Percentiles rank a stretch among this genome's conserved stretches.
Evolutionary conservation across 30 jellyfish, hydroid and myxozoan genomes (phyloP).

Genomic region (Aurelia aurita): DNA sequence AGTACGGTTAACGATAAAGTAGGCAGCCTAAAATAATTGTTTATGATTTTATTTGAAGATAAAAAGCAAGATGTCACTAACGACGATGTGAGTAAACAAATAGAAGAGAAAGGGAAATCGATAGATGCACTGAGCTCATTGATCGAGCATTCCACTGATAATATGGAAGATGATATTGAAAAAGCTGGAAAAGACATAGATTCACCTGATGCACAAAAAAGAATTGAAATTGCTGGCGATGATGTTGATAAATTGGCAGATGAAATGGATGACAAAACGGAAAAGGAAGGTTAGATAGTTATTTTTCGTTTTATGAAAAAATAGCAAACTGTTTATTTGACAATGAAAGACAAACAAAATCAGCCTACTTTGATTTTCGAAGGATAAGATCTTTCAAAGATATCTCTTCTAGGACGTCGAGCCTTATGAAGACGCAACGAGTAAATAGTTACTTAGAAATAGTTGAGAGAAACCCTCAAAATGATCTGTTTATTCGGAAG

Average conservation of each 20-base stretch:
- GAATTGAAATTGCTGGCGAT: constrained; percentile 68
- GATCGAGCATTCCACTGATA: constrained; percentile 73
- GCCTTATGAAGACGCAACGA: no score
- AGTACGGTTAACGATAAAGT: background rate
- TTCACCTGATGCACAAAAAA: constrained; percentile 78
- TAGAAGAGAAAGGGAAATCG: constrained; percentile 75
- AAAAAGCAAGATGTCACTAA: constrained; percentile 9
- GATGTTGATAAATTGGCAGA: constrained; percentile 63
- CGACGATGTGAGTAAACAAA: constrained; percentile 52
- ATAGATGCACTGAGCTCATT: constrained; percentile 68
- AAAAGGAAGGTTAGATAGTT: constrained; percentile 57
- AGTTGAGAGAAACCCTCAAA: no score
- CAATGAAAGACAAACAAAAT: no score
- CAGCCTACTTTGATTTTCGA: no score
- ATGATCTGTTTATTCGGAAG: no score
- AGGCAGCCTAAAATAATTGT: background rate
- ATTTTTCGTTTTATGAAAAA: background rate
- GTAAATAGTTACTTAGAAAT: no score
- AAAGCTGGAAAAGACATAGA: constrained; percentile 77
- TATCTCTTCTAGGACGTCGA: no score
- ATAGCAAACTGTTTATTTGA: no score
- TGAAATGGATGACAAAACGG: constrained; percentile 76
- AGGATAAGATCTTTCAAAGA: no score
- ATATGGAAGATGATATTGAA: constrained; percentile 88
- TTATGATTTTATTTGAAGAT: background rate